These are phyloP conservation scores for Tenthredo notha DNA, from an alignment of 2,888 invertebrate genomes.

Conservation along the genomic window DNA sequence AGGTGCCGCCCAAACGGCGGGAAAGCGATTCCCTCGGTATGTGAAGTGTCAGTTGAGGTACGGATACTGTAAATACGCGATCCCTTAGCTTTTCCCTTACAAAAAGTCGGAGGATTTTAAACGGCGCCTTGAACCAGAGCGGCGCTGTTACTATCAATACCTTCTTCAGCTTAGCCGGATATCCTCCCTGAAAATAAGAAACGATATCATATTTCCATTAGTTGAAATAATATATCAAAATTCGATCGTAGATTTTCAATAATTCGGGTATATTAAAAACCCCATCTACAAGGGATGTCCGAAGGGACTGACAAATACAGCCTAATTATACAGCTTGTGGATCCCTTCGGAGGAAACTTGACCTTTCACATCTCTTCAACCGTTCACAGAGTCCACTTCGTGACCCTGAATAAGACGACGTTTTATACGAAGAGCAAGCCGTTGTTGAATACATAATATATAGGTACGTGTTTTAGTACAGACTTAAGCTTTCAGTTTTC, in stretches of 20 bases:
- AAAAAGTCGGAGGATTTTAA: conserved; percentile 96
- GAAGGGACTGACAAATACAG: neutral
- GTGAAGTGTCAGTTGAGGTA: conserved; percentile 93
- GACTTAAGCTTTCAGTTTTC: neutral
- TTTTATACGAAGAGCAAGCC: conserved; percentile 19
- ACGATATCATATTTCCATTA: neutral
- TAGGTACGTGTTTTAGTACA: neutral
- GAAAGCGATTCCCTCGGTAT: conserved; percentile 95
- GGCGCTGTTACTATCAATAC: conserved; percentile 98
- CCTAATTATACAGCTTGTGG: neutral
- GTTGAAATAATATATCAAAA: neutral
- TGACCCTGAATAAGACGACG: conserved; percentile 37
- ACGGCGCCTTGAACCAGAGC: conserved; percentile 98
- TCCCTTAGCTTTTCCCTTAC: conserved; percentile 97
- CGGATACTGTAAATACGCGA: conserved; percentile 96
- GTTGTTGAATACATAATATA: neutral
- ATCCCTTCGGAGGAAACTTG: conserved; percentile 24
- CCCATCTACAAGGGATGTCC: neutral
- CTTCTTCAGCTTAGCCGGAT: conserved; percentile 98
- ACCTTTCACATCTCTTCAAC: conserved; percentile 29
- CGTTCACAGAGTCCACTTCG: neutral
- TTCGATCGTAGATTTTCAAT: neutral
- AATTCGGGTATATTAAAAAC: neutral
- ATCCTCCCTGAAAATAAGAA: conserved; percentile 88
- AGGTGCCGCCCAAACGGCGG: conserved; percentile 91